Percentiles rank a stretch among this genome's conserved stretches.
Conservation (phyloP, 2,113 vertebrate genomes). For the Entosphenus tridentatus region DNA sequence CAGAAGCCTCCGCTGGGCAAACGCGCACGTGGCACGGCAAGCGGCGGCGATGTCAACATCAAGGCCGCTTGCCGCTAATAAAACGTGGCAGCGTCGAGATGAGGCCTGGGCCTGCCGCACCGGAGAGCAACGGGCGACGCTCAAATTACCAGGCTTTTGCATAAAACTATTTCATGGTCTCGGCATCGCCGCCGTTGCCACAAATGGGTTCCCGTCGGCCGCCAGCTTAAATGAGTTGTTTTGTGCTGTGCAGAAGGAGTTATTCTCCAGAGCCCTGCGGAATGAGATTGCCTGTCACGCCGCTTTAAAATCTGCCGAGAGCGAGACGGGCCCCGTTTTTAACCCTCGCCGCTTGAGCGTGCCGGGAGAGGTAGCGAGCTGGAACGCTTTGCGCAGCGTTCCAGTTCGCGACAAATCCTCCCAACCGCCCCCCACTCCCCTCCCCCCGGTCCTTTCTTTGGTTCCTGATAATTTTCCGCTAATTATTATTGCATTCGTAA, state of each 20-base stretch:
- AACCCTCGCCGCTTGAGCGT: not conserved
- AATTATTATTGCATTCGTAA: no score
- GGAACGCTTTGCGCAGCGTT: slow-evolving; percentile 9
- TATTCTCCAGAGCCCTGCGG: not conserved
- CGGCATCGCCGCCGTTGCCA: not conserved
- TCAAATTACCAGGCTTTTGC: slow-evolving; percentile 6
- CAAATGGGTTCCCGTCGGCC: not conserved
- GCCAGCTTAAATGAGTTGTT: slow-evolving; percentile 7
- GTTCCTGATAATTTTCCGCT: no score
- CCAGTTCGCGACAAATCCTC: no score
- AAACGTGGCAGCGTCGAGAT: no score
- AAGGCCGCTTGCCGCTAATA: no score
- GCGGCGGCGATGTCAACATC: no score
- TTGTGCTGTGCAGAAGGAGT: not conserved
- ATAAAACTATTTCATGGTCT: slow-evolving; percentile 3
- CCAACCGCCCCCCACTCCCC: no score
- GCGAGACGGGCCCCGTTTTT: slow-evolving; percentile 3
- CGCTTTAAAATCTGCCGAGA: not conserved
- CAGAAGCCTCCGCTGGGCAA: no score
- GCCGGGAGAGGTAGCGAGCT: slow-evolving; percentile 13
- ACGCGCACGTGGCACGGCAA: no score
- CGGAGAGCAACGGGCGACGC: not conserved
- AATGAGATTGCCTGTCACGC: slow-evolving; percentile 6
- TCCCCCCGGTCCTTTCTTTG: no score
- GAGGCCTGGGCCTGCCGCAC: no score